phyloP scores from a whole-genome alignment of 2,797 vertebrate genomes.

The Siniperca obscura region DNA sequence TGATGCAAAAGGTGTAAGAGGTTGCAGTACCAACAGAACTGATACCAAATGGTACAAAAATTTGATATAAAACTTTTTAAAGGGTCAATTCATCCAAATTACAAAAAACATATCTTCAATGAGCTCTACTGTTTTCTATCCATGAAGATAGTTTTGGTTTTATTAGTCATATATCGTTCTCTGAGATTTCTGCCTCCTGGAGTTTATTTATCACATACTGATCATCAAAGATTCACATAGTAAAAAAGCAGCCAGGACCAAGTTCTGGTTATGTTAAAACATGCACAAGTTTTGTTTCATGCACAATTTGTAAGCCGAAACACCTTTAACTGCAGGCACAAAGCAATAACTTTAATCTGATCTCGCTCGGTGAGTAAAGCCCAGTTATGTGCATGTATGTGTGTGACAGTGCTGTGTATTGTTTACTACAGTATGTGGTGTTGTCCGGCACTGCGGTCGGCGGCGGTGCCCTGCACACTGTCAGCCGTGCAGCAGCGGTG shows the following conservation, averaged over 20 bases:
- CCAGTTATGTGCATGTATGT: neutral
- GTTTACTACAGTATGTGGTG: conserved; percentile 63
- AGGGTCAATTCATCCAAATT: neutral
- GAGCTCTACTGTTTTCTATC: neutral
- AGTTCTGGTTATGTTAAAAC: conserved; percentile 6
- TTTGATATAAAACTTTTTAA: neutral
- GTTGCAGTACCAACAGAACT: no score
- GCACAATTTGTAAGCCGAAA: conserved; percentile 25
- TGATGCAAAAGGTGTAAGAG: no score
- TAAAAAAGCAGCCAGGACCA: neutral
- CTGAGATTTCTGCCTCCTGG: neutral
- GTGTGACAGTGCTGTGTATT: conserved; percentile 28
- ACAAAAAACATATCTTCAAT: neutral
- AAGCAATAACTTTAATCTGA: conserved; percentile 26
- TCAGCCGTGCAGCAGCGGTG: conserved; percentile 56
- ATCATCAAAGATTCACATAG: neutral
- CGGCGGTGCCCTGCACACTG: conserved; percentile 60
- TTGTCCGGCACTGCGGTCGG: conserved; percentile 61
- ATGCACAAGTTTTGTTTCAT: neutral
- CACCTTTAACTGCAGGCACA: conserved; percentile 10
- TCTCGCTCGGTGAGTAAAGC: neutral
- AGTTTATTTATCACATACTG: neutral
- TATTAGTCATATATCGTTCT: no score
- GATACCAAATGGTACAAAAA: neutral
- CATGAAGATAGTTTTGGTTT: neutral